Conservation (phyloP, 2,888 invertebrate species). For the Watsonalla binaria region DNA sequence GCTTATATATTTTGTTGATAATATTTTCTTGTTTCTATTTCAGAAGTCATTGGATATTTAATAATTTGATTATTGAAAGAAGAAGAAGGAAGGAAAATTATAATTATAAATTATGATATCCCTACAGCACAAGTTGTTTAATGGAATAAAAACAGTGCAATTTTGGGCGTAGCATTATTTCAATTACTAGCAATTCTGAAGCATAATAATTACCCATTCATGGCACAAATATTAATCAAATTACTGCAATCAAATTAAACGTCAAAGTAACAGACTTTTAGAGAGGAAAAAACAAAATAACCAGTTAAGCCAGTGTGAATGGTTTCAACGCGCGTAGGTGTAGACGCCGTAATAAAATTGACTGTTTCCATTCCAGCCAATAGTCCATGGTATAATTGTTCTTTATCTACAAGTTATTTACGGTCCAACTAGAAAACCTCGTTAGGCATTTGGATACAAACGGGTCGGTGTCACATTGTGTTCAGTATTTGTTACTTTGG, state of each 20-base stretch:
- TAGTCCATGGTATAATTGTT: conserved; percentile 54
- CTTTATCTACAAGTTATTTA: conserved; percentile 50
- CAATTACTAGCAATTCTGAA: no score
- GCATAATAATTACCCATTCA: background rate
- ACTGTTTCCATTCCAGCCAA: conserved; percentile 35
- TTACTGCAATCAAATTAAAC: background rate
- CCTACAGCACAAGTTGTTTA: no score
- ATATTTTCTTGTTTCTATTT: background rate
- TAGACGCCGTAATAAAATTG: conserved; percentile 50
- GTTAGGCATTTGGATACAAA: background rate
- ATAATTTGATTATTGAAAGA: background rate
- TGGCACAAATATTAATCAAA: background rate
- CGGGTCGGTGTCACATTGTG: background rate
- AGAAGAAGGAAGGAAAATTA: background rate
- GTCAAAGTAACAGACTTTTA: background rate
- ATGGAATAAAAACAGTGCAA: background rate
- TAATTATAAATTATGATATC: no score
- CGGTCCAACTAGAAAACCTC: conserved; percentile 26
- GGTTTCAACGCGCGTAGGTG: conserved; percentile 46
- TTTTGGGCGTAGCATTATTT: no score
- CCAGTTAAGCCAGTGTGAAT: conserved; percentile 33
- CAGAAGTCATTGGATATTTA: background rate
- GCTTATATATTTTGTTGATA: background rate
- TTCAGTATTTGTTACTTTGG: background rate
- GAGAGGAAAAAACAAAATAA: conserved; percentile 1